phyloP scores from a whole-genome alignment of 2,797 vertebrate genomes.

The Labeo calbasu region DNA sequence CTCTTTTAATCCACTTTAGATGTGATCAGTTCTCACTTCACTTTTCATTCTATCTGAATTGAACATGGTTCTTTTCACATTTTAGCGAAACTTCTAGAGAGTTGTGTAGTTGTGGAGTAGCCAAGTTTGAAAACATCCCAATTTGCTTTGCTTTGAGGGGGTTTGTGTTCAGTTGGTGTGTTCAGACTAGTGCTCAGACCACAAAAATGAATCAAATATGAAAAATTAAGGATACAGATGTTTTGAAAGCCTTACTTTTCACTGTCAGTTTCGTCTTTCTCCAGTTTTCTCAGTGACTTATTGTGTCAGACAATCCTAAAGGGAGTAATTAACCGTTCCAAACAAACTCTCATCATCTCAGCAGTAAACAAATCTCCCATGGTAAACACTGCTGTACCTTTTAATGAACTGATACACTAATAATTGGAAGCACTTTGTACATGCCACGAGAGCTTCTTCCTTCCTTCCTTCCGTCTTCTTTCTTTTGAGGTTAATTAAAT shows the following conservation, averaged over 20 bases:
- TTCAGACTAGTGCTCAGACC: background rate
- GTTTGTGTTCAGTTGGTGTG: background rate
- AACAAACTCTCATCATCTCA: conserved; percentile 59
- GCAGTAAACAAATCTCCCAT: conserved; percentile 75
- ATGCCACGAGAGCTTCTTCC: conserved; percentile 65
- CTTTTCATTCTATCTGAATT: background rate
- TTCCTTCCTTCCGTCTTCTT: conserved; percentile 54
- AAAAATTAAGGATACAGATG: background rate
- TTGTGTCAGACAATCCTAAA: conserved; percentile 25
- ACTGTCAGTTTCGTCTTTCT: conserved; percentile 4
- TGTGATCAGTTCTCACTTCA: background rate
- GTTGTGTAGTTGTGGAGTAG: background rate
- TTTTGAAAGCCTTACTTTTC: background rate
- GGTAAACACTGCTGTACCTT: conserved; percentile 66
- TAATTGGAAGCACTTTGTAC: conserved; percentile 67
- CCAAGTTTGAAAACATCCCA: background rate
- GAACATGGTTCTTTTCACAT: background rate
- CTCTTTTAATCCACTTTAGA: background rate
- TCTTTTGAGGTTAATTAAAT: conserved; percentile 82
- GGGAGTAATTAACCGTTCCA: conserved; percentile 71
- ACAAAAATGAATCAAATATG: background rate
- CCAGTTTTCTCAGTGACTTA: conserved; percentile 8
- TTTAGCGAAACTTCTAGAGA: background rate
- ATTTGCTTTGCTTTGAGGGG: background rate
- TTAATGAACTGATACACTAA: conserved; percentile 81